Evolutionary conservation across 1,140 invertebrate genomes (phyloP), one percentile per base, ranked within the genome.

Genomic region (Spodoptera litura): DNA sequence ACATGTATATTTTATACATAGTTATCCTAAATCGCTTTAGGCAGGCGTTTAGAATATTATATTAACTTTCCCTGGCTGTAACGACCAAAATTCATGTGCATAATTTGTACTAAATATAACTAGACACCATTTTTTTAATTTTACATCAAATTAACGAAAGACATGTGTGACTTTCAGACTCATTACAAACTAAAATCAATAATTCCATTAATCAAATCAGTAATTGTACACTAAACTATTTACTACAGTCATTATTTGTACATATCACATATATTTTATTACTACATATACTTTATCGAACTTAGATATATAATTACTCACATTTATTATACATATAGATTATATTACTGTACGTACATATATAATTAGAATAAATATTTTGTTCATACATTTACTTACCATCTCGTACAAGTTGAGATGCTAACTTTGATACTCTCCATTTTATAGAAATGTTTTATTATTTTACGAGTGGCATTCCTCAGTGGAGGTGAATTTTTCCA

Each of bases 401-500:
- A 75, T 75, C 73, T 75, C 73, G 20, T 58, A 79, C 75, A 78
- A 83, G 75, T 80, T 81, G 78, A 81, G 70, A 81, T 76, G 76
- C 77, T 66, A 82, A 85, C 79, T 79, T 87, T 80, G 78, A 82
- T 84, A 79, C 59, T 81, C 59, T 82, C 62, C 62, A 80, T 83
- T 70, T 72, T 76, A 70, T 80, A 89, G 88, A 90, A 86, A 88
- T 88, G 83, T 87, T 74, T 92, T 85, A 84, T 91, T 64, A 88
- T 61, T 89, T 91, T 87, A 89, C 81, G 91, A 94, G 87, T 88
- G 89, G 88, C 87, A 88, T 89, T 91, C 91, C 91, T 93, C 91
- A 94, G 92, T 88, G 91, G 92, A 92, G 91, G 92, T 93, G 93
- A 93, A 93, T 94, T 94, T 94, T 96, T 97, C 88, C 96, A 99